phyloP scores from a whole-genome alignment of 1,140 invertebrate genomes.

The Theocolax elegans region DNA sequence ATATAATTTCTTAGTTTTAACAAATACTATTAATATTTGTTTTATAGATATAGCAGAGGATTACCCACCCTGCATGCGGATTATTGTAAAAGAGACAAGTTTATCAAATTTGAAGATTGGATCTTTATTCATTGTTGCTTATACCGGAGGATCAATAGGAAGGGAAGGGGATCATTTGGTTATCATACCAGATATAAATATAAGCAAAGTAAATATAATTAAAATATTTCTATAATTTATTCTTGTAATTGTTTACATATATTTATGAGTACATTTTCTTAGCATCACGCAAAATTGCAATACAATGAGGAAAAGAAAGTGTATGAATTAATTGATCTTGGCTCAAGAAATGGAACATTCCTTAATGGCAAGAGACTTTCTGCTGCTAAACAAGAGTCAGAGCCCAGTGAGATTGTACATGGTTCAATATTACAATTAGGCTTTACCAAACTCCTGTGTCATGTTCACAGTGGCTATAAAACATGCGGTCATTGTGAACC shows the following conservation, averaged over 20 bases:
- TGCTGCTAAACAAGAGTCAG: conserved; percentile 76
- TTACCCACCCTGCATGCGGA: conserved; percentile 87
- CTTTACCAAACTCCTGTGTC: conserved; percentile 81
- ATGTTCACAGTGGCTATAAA: conserved; percentile 85
- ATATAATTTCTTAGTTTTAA: too few species aligned
- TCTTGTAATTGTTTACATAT: background rate
- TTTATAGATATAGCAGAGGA: conserved; percentile 77
- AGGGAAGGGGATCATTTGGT: conserved; percentile 81
- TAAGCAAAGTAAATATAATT: conserved; percentile 76
- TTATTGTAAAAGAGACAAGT: conserved; percentile 84
- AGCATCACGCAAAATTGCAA: conserved; percentile 81
- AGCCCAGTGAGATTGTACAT: conserved; percentile 74
- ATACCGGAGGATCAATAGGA: conserved; percentile 85
- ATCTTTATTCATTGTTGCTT: conserved; percentile 86
- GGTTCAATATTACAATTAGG: conserved; percentile 81
- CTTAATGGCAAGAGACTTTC: conserved; percentile 83
- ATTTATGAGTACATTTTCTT: conserved; percentile 39
- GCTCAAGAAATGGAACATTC: conserved; percentile 88
- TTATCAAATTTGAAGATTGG: conserved; percentile 78
- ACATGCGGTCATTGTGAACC: conserved; percentile 93
- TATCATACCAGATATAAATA: conserved; percentile 80
- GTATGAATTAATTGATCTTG: conserved; percentile 83
- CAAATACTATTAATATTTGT: too few species aligned
- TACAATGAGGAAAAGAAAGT: conserved; percentile 72
- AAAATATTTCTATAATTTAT: conserved; percentile 13